phyloP scores from a whole-genome alignment of 2,888 invertebrate genomes.

The Epinotia demarniana region DNA sequence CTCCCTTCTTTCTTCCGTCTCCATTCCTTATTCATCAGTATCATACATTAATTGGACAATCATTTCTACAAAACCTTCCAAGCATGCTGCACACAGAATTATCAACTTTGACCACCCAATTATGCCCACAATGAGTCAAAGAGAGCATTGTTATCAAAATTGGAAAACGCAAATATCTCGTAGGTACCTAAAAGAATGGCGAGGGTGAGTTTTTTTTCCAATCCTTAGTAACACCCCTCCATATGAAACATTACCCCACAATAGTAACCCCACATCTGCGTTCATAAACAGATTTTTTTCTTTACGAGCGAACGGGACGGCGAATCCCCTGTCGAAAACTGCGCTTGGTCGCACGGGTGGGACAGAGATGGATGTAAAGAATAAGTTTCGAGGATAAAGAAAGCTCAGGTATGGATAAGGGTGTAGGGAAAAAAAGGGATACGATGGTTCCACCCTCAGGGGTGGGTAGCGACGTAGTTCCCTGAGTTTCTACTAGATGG shows the following conservation, averaged over 20 bases:
- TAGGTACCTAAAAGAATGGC: conserved; percentile 77
- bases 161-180: conserved; percentile 75
- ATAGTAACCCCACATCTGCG: conserved; percentile 74
- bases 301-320: conserved; percentile 67
- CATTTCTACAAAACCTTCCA: conserved; percentile 17
- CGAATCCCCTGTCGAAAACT: conserved; percentile 52
- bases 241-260: conserved; percentile 81
- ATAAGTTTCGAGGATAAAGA: conserved; percentile 83
- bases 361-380: conserved; percentile 73
- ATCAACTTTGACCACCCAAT: conserved; percentile 68
- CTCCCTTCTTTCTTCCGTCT: not conserved
- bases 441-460: conserved; percentile 69
- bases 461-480: conserved; percentile 66
- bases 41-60: conserved; percentile 28
- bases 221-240: conserved; percentile 75
- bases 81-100: conserved; percentile 63
- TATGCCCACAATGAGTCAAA: conserved; percentile 64
- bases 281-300: conserved; percentile 83
- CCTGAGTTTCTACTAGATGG: conserved; percentile 77
- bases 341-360: conserved; percentile 47
- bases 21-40: not conserved
- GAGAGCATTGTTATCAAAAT: conserved; percentile 83
- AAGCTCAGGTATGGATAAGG: conserved; percentile 84
- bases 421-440: conserved; percentile 84
- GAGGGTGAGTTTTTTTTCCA: conserved; percentile 79